A percentile compares a stretch with the other conserved stretches of the same genome.
Conservation (phyloP, 2,113 vertebrate species). For the Petrocephalus microphthalmus region DNA sequence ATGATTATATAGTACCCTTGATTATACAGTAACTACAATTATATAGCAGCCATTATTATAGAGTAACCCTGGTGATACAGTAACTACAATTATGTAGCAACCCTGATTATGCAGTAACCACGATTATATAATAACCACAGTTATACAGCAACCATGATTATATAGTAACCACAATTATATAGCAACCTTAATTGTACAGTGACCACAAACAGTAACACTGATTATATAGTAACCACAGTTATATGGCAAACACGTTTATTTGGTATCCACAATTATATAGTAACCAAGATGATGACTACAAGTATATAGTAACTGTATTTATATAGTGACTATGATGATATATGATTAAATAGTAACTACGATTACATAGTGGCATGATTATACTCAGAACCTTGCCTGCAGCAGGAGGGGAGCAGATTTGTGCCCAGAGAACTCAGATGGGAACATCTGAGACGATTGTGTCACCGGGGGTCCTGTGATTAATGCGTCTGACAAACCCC, state of each 20-base stretch:
- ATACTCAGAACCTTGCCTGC: not conserved
- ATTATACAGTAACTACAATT: not conserved
- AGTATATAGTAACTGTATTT: not conserved
- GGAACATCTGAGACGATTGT: not conserved
- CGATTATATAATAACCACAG: no score
- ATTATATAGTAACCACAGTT: not conserved
- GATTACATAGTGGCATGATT: not conserved
- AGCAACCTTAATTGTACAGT: no score
- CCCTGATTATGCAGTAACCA: not conserved
- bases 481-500: not conserved
- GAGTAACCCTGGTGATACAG: no score
- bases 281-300: not conserved
- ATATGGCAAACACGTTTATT: not conserved
- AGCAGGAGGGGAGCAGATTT: not conserved
- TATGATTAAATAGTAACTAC: not conserved
- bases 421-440: not conserved
- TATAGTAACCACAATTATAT: not conserved
- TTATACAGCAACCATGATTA: not conserved
- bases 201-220: not conserved
- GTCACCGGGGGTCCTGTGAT: conserved; percentile 2
- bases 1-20: not conserved
- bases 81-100: not conserved
- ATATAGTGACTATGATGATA: not conserved
- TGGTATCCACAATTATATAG: not conserved
- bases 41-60: no score